Evolutionary conservation across 2,113 vertebrate genomes (phyloP).

Genomic region (Rhombomys opimus): DNA sequence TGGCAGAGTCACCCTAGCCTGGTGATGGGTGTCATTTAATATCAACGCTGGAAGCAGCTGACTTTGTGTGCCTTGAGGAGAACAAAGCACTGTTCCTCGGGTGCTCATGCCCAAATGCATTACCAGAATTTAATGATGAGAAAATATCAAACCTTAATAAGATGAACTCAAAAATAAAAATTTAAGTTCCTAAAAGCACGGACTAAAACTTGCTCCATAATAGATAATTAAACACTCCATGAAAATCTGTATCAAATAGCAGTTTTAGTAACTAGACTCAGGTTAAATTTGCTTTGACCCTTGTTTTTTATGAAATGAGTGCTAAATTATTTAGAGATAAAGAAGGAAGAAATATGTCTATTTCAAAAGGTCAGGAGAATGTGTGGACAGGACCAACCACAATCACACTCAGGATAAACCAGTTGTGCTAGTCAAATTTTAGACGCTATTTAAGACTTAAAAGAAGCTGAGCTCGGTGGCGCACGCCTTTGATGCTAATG

Average conservation of each 20-base stretch:
- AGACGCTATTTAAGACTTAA: background rate
- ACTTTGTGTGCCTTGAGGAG: background rate
- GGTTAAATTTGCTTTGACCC: background rate
- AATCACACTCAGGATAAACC: background rate
- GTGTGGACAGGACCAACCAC: background rate
- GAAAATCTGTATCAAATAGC: background rate
- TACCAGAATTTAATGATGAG: slow-evolving; percentile 15
- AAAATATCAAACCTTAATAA: slow-evolving; percentile 4
- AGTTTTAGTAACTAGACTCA: background rate
- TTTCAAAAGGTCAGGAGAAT: slow-evolving; percentile 2
- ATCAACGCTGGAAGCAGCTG: background rate
- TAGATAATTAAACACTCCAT: background rate
- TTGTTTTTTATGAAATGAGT: slow-evolving; percentile 8
- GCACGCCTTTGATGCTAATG: no score
- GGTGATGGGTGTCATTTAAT: background rate
- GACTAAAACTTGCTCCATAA: slow-evolving; percentile 30
- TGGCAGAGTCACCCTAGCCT: background rate
- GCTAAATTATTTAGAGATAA: background rate
- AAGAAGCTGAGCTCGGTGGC: no score
- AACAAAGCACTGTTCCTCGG: background rate
- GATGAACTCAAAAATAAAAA: slow-evolving; percentile 4
- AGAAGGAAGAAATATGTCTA: background rate
- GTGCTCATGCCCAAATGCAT: background rate
- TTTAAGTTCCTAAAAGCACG: background rate
- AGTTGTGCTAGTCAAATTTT: background rate